phyloP scores from a whole-genome alignment of 2,113 vertebrate genomes.

The Cryptotis parvus region DNA sequence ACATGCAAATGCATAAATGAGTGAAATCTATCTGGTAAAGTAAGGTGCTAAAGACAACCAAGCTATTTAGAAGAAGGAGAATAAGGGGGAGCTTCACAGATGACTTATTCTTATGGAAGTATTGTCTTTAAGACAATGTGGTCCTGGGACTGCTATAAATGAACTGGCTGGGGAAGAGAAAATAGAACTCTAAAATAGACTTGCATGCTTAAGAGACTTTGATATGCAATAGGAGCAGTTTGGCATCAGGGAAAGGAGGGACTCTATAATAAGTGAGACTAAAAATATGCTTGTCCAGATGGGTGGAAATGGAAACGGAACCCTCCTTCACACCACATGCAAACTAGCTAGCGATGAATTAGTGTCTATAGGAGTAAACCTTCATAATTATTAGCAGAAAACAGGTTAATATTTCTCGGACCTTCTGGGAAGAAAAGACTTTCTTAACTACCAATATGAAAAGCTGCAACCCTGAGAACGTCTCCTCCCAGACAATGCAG shows the following conservation, averaged over 20 bases:
- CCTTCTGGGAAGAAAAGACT: neutral
- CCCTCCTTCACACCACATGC: neutral
- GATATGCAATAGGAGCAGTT: neutral
- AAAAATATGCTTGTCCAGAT: neutral
- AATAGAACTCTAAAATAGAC: too few relatives aligned
- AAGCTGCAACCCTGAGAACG: neutral
- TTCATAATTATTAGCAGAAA: constrained; percentile 40
- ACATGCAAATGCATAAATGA: too few relatives aligned
- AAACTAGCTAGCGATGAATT: neutral
- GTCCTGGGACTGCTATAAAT: neutral
- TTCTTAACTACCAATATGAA: constrained; percentile 8
- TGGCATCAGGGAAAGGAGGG: neutral
- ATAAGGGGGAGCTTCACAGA: neutral
- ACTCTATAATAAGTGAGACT: neutral
- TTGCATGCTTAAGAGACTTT: too few relatives aligned
- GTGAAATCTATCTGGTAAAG: too few relatives aligned
- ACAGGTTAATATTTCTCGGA: neutral
- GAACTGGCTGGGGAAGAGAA: neutral
- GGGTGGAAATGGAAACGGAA: neutral
- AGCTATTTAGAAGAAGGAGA: too few relatives aligned
- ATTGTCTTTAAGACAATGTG: neutral
- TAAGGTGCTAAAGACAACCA: too few relatives aligned
- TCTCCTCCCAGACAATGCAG: neutral
- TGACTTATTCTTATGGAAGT: neutral
- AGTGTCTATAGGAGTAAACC: neutral